Base-by-base conservation (phyloP, 53 echinoderm and acorn worm species). In the Stichopus horrens region DNA sequence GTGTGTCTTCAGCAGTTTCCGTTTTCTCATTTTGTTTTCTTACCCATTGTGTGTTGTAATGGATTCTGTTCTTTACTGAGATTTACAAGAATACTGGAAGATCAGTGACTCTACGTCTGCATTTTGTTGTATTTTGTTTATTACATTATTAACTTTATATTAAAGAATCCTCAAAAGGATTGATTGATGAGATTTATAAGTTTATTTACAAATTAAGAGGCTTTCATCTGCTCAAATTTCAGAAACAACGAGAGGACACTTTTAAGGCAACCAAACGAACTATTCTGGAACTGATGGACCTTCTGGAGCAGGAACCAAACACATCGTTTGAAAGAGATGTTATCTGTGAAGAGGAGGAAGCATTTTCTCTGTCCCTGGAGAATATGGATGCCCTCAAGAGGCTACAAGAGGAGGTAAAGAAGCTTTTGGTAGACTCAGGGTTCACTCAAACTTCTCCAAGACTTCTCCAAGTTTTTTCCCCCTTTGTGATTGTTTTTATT, bases 271-370 rank as follows among this genome's bases (percentile, higher is more conserved):
- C 94, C 67, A 96, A 96, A 91, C 67, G 88, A 52, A 84, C 90
- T 66, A 96, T 96, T 83, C 77, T 96, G 20, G 76, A 54, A 5
- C 67, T 93, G 6, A 89, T 96, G 82, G 94, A 95, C 83, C 77
- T 86, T 21, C 89, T 97, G 79, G 97, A 97, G 77, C 97, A 97
- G 66, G 95, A 95, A 57, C 97, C 97, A 18, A 96, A 97, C 92
- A 97, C 95, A 21, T 92, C 97, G 56, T 97, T 97, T 90, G 97
- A 97, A 75, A 87, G 97, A 16, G 97, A 97, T 9, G 92, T 97
- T 23, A 89, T 97, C 86, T 97, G 97, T 57, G 97, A 97, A 73
- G 97, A 97, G 74, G 97, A 97, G 75, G 97, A 97, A 8, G 76
- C 94, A 0, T 97, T 97, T 86, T 88, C 91, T 58, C 86, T 97